Percentiles rank a stretch among this genome's conserved stretches.
These are phyloP conservation scores for Toxostoma redivivum DNA, from an alignment of 2,113 vertebrate genomes.

Conservation along the genomic window DNA sequence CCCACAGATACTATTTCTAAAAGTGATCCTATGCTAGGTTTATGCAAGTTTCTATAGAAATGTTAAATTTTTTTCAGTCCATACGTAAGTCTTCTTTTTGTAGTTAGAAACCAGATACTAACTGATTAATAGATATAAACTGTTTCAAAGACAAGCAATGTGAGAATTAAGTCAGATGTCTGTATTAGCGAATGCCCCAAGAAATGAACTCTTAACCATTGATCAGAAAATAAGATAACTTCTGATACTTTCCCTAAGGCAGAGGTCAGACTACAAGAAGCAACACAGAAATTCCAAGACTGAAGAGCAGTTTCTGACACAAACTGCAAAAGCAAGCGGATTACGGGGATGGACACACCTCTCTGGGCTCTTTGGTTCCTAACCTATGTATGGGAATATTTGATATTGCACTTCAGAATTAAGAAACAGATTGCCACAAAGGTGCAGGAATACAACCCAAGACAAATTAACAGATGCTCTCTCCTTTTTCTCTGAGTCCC, in stretches of 20 bases:
- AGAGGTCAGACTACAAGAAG: neutral
- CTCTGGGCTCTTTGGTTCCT: neutral
- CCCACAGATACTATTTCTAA: neutral
- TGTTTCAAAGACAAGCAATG: neutral
- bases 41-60: neutral
- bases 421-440: neutral
- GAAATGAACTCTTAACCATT: neutral
- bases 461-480: neutral
- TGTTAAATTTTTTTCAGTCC: neutral
- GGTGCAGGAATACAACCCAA: neutral
- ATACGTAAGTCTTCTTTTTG: neutral
- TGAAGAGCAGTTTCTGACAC: neutral
- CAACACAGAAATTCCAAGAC: neutral
- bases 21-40: neutral
- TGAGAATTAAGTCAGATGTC: neutral
- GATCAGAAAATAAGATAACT: neutral
- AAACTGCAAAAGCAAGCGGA: neutral
- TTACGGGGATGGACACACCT: fast-evolving
- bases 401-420: neutral
- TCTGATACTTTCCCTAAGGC: neutral
- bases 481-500: neutral
- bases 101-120: neutral
- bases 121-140: neutral
- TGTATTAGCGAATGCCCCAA: neutral
- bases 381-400: fast-evolving